Percentiles rank a stretch among this genome's conserved stretches.
Conservation (phyloP, 2,113 vertebrate species). For the Eretmochelys imbricata region DNA sequence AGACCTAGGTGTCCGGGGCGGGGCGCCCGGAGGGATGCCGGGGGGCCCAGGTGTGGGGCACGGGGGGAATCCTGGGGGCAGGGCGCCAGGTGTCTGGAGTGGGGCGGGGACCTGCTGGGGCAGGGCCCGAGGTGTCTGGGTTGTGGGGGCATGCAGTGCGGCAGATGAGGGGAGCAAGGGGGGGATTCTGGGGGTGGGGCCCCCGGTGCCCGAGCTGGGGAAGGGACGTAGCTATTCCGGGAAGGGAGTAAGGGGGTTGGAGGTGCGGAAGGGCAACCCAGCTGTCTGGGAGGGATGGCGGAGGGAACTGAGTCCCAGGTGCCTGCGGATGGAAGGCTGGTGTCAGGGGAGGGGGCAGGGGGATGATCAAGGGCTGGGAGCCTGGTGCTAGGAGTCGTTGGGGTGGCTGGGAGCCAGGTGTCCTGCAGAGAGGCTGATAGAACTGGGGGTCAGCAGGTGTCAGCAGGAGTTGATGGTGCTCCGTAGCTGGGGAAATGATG, state of each 20-base stretch:
- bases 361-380: not conserved
- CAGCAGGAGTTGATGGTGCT: not conserved
- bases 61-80: not conserved
- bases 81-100: not conserved
- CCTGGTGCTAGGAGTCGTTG: not conserved
- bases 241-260: slow-evolving; percentile 16
- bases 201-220: not conserved
- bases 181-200: slow-evolving; percentile 2
- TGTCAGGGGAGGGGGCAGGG: not conserved
- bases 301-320: not conserved
- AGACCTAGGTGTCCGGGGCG: not conserved
- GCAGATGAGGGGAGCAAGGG: not conserved
- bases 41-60: not conserved
- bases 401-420: not conserved
- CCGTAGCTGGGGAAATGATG: not conserved
- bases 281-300: not conserved
- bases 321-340: not conserved
- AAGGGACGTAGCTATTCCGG: not conserved
- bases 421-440: not conserved
- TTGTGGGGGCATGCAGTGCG: not conserved
- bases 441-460: not conserved
- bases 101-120: too few species aligned
- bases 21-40: not conserved
- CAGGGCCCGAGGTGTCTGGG: not conserved
- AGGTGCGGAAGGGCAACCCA: slow-evolving; percentile 53